Evolutionary conservation across 2,113 vertebrate genomes (phyloP).

Genomic region (Oxyura jamaicensis): DNA sequence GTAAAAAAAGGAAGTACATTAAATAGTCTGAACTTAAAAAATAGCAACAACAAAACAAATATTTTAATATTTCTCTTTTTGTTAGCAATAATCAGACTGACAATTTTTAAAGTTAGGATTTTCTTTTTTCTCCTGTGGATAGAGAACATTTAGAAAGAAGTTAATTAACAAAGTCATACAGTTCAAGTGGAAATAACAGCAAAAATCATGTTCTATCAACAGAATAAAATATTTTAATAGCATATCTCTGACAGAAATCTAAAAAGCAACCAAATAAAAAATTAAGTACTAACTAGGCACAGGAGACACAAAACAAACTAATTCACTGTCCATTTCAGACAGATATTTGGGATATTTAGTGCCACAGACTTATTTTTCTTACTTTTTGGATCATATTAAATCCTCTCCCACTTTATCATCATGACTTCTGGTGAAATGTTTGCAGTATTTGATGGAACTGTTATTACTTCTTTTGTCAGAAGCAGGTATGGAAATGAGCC

Average conservation of each 20-base stretch:
- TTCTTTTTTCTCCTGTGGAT: not conserved
- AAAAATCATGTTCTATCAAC: not conserved
- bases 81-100: not conserved
- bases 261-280: not conserved
- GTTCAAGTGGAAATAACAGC: not conserved
- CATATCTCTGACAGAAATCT: not conserved
- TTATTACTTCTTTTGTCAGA: not conserved
- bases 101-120: not conserved
- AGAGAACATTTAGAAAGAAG: not conserved
- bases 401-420: not conserved
- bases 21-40: not conserved
- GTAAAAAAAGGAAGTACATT: not conserved
- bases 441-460: not conserved
- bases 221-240: not conserved
- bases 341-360: not conserved
- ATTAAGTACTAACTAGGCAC: not conserved
- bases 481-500: not conserved
- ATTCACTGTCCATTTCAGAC: not conserved
- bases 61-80: not conserved
- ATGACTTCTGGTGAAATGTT: not conserved
- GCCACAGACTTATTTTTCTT: not conserved
- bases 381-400: not conserved
- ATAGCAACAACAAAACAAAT: not conserved
- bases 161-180: not conserved
- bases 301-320: not conserved